These are phyloP conservation scores for Ostrea denselamellosa DNA, from an alignment of 1,140 invertebrate species.

Conservation along the genomic window DNA sequence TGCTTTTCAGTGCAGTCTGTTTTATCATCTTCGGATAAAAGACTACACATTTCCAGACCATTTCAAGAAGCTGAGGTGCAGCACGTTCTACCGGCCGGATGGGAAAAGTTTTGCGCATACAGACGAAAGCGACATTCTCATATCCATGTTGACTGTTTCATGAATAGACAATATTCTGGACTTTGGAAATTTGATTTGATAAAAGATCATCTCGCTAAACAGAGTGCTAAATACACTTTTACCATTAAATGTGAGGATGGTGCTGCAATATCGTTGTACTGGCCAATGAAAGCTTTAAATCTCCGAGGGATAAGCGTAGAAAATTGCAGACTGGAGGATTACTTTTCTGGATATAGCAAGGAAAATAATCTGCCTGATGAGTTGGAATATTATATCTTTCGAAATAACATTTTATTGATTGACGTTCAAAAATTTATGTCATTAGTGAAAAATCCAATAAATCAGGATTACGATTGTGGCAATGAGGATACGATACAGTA, in stretches of 20 bases:
- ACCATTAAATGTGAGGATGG: constrained; percentile 50
- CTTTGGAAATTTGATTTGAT: constrained; percentile 56
- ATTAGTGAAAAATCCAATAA: constrained; percentile 41
- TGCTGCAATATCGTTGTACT: constrained; percentile 51
- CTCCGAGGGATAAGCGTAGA: constrained; percentile 46
- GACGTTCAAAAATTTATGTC: constrained; percentile 42
- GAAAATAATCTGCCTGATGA: constrained; percentile 43
- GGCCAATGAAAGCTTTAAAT: constrained; percentile 55
- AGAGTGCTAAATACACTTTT: constrained; percentile 47
- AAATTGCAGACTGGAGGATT: constrained; percentile 54
- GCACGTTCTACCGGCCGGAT: neutral
- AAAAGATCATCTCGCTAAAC: constrained; percentile 39
- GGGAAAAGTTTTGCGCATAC: constrained; percentile 12
- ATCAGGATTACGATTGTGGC: constrained; percentile 58
- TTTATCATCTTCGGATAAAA: neutral
- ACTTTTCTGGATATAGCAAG: constrained; percentile 48
- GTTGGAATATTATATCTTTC: constrained; percentile 47
- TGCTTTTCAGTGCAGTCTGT: neutral
- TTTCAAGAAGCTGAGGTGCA: neutral
- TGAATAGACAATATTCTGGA: constrained; percentile 43
- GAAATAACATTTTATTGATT: constrained; percentile 44
- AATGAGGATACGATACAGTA: constrained; percentile 56
- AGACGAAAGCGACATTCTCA: neutral
- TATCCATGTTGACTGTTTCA: constrained; percentile 11
- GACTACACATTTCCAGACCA: neutral